Conservation (phyloP, 2,797 vertebrate species). For the Melopsittacus undulatus region DNA sequence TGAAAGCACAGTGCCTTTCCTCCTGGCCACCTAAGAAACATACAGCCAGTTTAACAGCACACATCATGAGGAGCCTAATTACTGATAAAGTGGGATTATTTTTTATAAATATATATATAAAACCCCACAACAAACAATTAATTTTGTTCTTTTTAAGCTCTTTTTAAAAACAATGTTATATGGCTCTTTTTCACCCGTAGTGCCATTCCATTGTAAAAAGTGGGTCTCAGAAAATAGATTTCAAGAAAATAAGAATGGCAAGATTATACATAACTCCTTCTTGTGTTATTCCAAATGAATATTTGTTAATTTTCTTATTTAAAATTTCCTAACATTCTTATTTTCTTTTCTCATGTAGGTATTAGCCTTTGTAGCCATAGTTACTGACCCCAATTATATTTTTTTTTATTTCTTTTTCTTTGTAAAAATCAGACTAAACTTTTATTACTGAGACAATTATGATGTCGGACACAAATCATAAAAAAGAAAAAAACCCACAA, state of each 20-base stretch:
- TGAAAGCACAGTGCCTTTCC: conserved; percentile 28
- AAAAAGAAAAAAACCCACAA: neutral
- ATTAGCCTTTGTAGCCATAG: neutral
- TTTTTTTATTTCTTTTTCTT: neutral
- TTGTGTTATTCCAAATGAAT: neutral
- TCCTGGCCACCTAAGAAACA: conserved; percentile 13
- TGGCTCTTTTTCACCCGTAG: neutral
- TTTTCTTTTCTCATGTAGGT: neutral
- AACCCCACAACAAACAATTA: neutral
- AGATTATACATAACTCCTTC: neutral
- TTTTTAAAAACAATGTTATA: neutral
- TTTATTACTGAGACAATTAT: neutral
- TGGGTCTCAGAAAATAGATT: neutral
- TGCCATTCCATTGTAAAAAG: neutral
- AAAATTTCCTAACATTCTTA: neutral
- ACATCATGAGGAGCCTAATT: neutral
- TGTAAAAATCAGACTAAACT: neutral
- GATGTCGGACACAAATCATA: neutral
- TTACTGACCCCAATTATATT: neutral
- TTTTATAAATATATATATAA: neutral
- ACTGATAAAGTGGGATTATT: neutral
- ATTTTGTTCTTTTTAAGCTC: neutral
- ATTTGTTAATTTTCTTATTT: neutral
- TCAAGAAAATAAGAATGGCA: neutral
- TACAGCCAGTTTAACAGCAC: neutral